Evolutionary conservation across 2,113 vertebrate genomes (phyloP).

Genomic region (Copsychus sechellarum): DNA sequence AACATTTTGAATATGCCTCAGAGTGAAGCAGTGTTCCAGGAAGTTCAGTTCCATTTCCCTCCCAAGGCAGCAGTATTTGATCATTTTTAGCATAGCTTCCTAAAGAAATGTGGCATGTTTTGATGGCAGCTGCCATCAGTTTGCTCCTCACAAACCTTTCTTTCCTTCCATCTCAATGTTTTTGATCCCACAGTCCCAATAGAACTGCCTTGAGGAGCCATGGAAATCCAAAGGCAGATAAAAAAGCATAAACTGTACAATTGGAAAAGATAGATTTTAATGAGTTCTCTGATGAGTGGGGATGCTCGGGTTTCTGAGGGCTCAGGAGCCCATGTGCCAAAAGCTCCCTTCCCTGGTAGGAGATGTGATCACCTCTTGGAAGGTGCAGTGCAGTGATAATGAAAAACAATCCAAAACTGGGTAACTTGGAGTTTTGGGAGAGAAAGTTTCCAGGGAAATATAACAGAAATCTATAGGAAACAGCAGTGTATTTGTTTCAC

Average conservation of each 20-base stretch:
- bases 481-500: background rate
- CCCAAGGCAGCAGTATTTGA: background rate
- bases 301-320: fast-evolving
- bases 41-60: background rate
- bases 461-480: background rate
- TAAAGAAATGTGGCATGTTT: background rate
- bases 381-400: background rate
- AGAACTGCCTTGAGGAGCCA: background rate
- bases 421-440: background rate
- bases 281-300: fast-evolving
- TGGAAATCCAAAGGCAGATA: background rate
- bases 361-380: background rate
- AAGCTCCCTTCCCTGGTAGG: background rate
- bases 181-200: background rate
- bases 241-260: background rate
- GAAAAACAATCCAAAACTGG: background rate
- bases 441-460: background rate
- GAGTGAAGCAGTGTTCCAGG: background rate
- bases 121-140: background rate
- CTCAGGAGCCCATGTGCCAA: fast-evolving
- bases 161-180: background rate
- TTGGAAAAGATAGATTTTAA: background rate
- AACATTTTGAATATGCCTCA: background rate
- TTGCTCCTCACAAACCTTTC: background rate
- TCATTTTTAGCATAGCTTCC: background rate